Evolutionary conservation across 2,797 vertebrate species (phyloP).

Genomic region (Paratrypauchen microcephalus): DNA sequence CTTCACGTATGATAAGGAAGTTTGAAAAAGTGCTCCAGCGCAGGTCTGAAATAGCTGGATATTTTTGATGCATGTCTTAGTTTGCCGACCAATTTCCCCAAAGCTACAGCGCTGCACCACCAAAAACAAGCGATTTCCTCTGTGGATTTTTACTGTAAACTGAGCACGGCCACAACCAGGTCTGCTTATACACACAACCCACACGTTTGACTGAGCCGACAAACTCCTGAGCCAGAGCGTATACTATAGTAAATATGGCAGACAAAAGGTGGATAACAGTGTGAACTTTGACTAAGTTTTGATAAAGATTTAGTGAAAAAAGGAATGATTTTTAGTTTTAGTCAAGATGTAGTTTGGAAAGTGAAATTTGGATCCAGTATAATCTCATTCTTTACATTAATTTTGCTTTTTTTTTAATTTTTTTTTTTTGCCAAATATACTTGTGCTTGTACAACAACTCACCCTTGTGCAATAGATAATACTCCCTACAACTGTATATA

Average conservation of each 20-base stretch:
- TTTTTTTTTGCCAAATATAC: too few species aligned
- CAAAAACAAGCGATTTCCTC: slow-evolving; percentile 65
- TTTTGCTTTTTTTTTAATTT: too few species aligned
- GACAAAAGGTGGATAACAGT: neutral
- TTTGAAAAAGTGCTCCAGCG: slow-evolving; percentile 33
- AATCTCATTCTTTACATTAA: too few species aligned
- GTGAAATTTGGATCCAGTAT: too few species aligned
- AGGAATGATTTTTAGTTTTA: too few species aligned
- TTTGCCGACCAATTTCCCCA: slow-evolving; percentile 69
- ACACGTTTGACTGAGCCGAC: slow-evolving; percentile 53
- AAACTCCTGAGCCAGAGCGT: slow-evolving; percentile 35
- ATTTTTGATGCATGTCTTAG: slow-evolving; percentile 66
- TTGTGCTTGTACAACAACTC: too few species aligned
- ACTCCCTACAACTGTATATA: too few species aligned
- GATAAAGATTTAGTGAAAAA: too few species aligned
- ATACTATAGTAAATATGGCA: neutral
- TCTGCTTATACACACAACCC: slow-evolving; percentile 42
- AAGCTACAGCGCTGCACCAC: slow-evolving; percentile 55
- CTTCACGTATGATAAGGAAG: slow-evolving; percentile 35
- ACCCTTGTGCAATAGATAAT: too few species aligned
- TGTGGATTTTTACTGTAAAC: slow-evolving; percentile 60
- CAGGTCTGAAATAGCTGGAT: slow-evolving; percentile 48
- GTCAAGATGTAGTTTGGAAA: too few species aligned
- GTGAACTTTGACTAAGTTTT: too few species aligned
- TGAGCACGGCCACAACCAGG: slow-evolving; percentile 45